phyloP scores from a whole-genome alignment of 1,140 invertebrate species.

The Lordiphosa mommai region DNA sequence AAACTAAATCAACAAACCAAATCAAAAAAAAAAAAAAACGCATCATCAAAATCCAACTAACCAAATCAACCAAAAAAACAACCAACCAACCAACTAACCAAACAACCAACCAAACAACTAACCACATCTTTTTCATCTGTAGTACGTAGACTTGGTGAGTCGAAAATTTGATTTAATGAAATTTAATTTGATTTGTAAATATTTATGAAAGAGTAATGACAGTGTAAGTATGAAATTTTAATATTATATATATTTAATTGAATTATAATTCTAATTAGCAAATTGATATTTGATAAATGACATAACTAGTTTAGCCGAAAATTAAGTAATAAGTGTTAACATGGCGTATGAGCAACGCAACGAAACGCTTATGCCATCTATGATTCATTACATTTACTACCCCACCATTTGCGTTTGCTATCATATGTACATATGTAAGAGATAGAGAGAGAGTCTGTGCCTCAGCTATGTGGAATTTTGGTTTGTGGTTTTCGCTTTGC shows the following conservation, averaged over 20 bases:
- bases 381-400: constrained; percentile 42
- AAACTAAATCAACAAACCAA: constrained; percentile 6
- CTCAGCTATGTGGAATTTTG: constrained; percentile 13
- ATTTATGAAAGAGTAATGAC: not conserved
- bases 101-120: constrained; percentile 2
- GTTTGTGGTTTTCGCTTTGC: constrained; percentile 7
- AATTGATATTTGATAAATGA: constrained; percentile 43
- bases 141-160: constrained; percentile 76
- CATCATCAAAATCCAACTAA: constrained; percentile 61
- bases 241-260: no score
- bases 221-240: constrained; percentile 56
- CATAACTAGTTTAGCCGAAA: constrained; percentile 48
- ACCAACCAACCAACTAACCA: constrained; percentile 37
- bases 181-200: constrained; percentile 5
- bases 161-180: constrained; percentile 17
- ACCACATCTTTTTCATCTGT: constrained; percentile 69
- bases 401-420: not conserved
- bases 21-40: constrained; percentile 27
- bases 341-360: constrained; percentile 37
- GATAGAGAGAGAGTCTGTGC: not conserved
- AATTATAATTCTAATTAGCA: no score
- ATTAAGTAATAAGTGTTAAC: constrained; percentile 49
- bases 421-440: not conserved
- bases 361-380: constrained; percentile 1
- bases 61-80: constrained; percentile 32